Percentiles rank a stretch among this genome's conserved stretches.
phyloP scores from a whole-genome alignment of 2,797 vertebrate genomes.

The Pipistrellus kuhlii region DNA sequence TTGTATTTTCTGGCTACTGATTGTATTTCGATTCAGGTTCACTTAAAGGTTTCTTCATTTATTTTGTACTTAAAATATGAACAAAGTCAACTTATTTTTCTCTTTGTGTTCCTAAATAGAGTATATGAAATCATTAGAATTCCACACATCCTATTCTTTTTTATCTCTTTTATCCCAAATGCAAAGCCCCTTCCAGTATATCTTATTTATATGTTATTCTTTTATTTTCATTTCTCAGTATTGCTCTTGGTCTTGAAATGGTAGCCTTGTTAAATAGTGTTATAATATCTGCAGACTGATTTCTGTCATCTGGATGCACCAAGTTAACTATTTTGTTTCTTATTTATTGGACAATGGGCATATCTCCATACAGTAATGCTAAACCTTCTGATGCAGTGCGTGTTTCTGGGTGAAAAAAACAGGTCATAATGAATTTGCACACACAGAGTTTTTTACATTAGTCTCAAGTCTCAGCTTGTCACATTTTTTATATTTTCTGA shows the following conservation, averaged over 20 bases:
- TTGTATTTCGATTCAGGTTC: not conserved
- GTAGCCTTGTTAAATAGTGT: not conserved
- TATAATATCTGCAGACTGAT: not conserved
- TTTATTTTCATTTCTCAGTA: not conserved
- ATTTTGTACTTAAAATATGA: slow-evolving; percentile 1
- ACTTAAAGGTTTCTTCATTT: not conserved
- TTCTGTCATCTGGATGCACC: not conserved
- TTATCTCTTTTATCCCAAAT: not conserved
- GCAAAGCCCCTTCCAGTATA: not conserved
- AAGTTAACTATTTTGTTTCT: not conserved
- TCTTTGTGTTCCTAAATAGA: not conserved
- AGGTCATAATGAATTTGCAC: slow-evolving; percentile 38
- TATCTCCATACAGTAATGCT: not conserved
- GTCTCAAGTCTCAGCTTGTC: not conserved
- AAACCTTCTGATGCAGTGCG: not conserved
- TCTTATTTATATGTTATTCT: not conserved
- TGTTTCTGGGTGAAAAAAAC: not conserved
- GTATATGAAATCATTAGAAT: not conserved
- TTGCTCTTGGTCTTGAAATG: not conserved
- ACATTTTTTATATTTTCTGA: slow-evolving; percentile 30
- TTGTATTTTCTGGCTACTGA: slow-evolving; percentile 9
- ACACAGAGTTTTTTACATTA: slow-evolving; percentile 12
- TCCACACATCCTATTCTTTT: not conserved
- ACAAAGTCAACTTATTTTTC: not conserved
- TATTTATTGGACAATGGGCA: not conserved